These are phyloP conservation scores for Leptinotarsa undecemlineata DNA, from an alignment of 1,140 invertebrate genomes.

Conservation along the genomic window DNA sequence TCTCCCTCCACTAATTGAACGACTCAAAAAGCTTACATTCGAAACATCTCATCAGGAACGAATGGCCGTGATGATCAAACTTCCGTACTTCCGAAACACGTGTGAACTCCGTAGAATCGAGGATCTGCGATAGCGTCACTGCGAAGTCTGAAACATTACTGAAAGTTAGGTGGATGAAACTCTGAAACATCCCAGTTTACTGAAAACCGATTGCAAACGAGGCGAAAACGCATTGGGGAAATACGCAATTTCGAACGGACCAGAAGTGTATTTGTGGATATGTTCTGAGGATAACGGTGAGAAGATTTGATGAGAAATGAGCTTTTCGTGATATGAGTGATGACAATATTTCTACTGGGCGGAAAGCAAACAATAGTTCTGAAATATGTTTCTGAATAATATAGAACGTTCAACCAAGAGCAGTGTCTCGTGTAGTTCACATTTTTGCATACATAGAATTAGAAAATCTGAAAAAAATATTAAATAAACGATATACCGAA, in stretches of 20 bases:
- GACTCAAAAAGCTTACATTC: not conserved
- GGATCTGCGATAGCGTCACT: not conserved
- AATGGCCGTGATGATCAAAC: not conserved
- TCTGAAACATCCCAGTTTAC: not conserved
- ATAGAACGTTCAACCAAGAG: no score
- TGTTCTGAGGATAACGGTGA: not conserved
- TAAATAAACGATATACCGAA: no score
- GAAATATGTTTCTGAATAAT: no score
- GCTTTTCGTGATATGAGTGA: not conserved
- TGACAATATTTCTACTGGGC: no score
- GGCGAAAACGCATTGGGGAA: not conserved
- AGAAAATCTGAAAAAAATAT: no score
- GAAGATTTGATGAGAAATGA: not conserved
- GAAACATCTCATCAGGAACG: not conserved
- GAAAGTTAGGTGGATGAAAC: not conserved
- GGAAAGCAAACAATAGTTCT: no score
- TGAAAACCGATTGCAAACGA: conserved; percentile 20
- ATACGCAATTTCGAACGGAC: not conserved
- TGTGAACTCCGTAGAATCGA: not conserved
- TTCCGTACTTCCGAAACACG: conserved; percentile 2
- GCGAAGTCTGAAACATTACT: conserved; percentile 2
- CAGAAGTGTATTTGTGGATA: not conserved
- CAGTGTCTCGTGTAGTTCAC: no score
- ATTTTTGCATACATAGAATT: no score
- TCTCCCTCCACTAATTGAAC: not conserved